These are phyloP conservation scores for Cheilosia vernalis DNA, from an alignment of 2,888 invertebrate genomes.

Conservation along the genomic window DNA sequence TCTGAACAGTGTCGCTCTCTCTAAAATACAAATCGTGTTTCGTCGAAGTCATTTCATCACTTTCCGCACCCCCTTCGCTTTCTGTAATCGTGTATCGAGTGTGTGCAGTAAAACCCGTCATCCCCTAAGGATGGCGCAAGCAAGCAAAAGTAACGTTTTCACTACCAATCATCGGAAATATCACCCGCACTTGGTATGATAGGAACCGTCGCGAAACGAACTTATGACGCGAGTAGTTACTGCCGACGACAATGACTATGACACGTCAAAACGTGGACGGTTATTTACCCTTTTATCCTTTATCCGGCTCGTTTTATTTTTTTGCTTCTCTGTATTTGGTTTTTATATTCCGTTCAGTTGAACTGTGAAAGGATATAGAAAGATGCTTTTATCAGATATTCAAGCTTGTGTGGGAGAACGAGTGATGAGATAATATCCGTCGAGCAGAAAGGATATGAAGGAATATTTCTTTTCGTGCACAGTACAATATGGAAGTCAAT, in stretches of 20 bases:
- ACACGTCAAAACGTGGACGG: constrained; percentile 37
- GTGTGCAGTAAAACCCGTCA: constrained; percentile 5
- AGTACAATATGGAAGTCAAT: constrained; percentile 45
- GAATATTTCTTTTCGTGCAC: constrained; percentile 18
- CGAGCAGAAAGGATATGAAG: constrained; percentile 46
- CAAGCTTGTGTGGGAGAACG: not conserved
- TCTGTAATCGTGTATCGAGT: not conserved
- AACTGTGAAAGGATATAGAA: constrained; percentile 48
- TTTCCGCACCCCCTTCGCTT: constrained; percentile 7
- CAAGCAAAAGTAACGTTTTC: constrained; percentile 36
- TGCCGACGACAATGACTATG: constrained; percentile 33
- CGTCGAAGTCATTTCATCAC: constrained; percentile 35
- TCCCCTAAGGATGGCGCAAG: constrained; percentile 28
- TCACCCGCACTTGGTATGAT: constrained; percentile 13
- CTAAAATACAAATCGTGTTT: constrained; percentile 60
- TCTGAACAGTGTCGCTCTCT: constrained; percentile 34
- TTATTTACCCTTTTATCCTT: constrained; percentile 55
- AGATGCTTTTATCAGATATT: constrained; percentile 40
- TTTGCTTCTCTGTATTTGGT: constrained; percentile 4
- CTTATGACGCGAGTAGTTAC: constrained; percentile 59
- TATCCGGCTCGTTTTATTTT: constrained; percentile 11
- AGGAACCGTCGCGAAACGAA: constrained; percentile 52
- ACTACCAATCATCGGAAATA: constrained; percentile 57
- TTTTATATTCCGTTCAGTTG: constrained; percentile 54
- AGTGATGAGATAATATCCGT: constrained; percentile 30